Evolutionary conservation across 2,888 invertebrate species (phyloP).

Genomic region (Myathropa florea): DNA sequence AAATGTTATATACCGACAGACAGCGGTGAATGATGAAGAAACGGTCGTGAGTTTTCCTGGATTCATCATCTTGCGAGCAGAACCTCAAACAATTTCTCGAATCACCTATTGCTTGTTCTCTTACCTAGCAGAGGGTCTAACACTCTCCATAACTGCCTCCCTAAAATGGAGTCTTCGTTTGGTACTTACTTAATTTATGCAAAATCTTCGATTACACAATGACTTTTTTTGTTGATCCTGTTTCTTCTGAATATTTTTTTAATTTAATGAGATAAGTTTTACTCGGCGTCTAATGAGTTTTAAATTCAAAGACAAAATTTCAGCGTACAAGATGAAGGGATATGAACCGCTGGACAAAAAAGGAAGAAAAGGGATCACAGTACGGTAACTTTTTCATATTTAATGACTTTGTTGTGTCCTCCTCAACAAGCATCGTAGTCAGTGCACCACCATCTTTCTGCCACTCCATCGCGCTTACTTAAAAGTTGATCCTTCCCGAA

Average conservation of each 20-base stretch:
- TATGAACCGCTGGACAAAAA: background rate
- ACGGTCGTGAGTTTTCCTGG: too few species aligned
- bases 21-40: too few species aligned
- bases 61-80: too few species aligned
- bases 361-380: conserved; percentile 53
- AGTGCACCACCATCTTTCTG: background rate
- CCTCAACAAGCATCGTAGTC: conserved; percentile 39
- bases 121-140: background rate
- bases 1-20: too few species aligned
- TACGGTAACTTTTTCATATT: conserved; percentile 67
- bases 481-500: conserved; percentile 57
- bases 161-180: background rate
- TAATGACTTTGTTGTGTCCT: conserved; percentile 68
- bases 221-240: background rate
- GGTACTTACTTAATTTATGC: background rate
- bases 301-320: conserved; percentile 57
- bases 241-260: conserved; percentile 25
- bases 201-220: background rate
- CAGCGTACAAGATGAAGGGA: background rate
- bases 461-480: conserved; percentile 22
- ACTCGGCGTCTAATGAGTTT: conserved; percentile 64
- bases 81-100: too few species aligned
- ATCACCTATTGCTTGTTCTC: background rate
- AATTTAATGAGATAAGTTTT: conserved; percentile 69
- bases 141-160: background rate